Base-by-base conservation (phyloP, 2,797 vertebrate species). In the Chelon labrosus region DNA sequence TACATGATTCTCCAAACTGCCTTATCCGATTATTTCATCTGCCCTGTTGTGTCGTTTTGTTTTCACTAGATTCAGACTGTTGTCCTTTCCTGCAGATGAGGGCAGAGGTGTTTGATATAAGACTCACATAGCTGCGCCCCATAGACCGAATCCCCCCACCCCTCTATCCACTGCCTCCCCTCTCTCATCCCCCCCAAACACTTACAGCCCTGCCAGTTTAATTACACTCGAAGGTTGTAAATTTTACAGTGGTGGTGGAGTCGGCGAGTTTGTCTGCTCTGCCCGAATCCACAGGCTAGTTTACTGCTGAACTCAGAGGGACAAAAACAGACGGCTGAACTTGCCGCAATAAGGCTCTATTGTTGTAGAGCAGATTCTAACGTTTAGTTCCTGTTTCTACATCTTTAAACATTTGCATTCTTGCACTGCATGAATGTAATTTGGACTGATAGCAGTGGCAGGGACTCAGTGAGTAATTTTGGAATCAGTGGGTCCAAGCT, bases 181-280 rank as follows among this genome's bases (percentile, higher is more conserved):
- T 0, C 12, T 19, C 58, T 5, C 59, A 2, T 22, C 74, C 50
- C 31, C 51, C 51, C 10, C 66, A 63, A 16, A 82, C 84, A 75
- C 87, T 85, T 72, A 80, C 74, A 83, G 74, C 84, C 46, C 78
- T 77, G 73, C 82, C 72, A 76, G 79, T 90, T 91, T 91, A 90
- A 91, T 93, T 87, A 83, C 67, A 70, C 87, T 79, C 41, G 57
- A 65, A 85, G 87, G 89, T 59, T 85, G 88, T 93, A 91, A 89
- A 93, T 75, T 83, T 91, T 87, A 91, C 73, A 77, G 87, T 65
- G 79, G 49, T 47, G 73, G 83, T 63, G 84, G 85, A 91, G 91
- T 86, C 82, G 79, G 76, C 74, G 75, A 82, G 71, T 82, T 71
- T 27, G 86, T 88, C 84, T 85, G 82, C 77, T 75, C 64, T 68